Conservation (phyloP, 2,113 vertebrate genomes). For the Gambusia holbrooki region DNA sequence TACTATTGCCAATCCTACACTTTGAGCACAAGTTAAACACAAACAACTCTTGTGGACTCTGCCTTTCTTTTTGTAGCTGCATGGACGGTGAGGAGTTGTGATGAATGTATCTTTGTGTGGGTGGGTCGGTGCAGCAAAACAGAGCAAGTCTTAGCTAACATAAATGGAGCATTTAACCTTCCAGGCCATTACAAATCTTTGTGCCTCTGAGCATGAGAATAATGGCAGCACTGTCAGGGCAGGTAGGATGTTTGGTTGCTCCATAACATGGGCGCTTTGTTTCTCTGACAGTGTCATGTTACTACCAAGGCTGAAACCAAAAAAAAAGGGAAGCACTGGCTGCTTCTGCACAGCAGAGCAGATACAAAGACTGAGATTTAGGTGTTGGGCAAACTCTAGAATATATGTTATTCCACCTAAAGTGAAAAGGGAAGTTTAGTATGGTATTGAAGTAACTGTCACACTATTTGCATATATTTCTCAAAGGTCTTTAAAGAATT, state of each 20-base stretch:
- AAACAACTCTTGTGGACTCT: not conserved
- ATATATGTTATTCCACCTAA: no score
- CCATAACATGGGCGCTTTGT: conserved; percentile 61
- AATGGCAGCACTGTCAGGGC: conserved; percentile 34
- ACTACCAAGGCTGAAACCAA: conserved; percentile 42
- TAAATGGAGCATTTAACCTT: conserved; percentile 22
- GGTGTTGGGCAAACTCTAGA: no score
- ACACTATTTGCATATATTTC: not conserved
- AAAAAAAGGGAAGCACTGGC: not conserved
- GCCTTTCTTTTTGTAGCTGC: conserved; percentile 1
- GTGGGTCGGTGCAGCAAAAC: conserved; percentile 31
- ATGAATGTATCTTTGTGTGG: conserved; percentile 17
- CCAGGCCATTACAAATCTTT: conserved; percentile 22
- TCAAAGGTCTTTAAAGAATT: not conserved
- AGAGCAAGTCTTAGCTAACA: conserved; percentile 37
- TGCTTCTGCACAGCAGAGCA: conserved; percentile 24
- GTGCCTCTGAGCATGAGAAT: conserved; percentile 20
- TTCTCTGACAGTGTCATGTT: conserved; percentile 58
- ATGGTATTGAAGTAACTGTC: not conserved
- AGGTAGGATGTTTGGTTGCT: conserved; percentile 46
- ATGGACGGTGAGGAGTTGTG: conserved; percentile 10
- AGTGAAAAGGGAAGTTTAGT: no score
- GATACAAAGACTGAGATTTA: not conserved
- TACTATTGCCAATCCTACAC: conserved; percentile 1
- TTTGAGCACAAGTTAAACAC: conserved; percentile 1